Conservation (phyloP, 2,888 invertebrate species). For the Halocaridina rubra region DNA sequence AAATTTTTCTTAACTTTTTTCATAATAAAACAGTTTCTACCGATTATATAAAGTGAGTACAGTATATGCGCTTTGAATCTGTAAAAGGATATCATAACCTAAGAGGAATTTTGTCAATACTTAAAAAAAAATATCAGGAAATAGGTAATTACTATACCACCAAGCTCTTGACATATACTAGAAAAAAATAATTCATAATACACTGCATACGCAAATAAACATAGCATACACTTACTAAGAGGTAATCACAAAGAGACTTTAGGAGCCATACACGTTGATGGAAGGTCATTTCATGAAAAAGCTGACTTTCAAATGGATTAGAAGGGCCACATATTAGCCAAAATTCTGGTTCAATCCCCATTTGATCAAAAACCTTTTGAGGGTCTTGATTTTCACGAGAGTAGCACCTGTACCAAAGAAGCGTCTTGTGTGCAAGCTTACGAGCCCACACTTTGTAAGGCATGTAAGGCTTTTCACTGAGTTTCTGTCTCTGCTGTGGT, state of each 20-base stretch:
- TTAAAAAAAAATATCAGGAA: not conserved
- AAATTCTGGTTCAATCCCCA: slow-evolving; percentile 73
- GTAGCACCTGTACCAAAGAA: slow-evolving; percentile 72
- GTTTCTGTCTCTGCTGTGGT: slow-evolving; percentile 67
- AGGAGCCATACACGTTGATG: slow-evolving; percentile 73
- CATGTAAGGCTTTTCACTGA: slow-evolving; percentile 72
- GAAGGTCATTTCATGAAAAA: slow-evolving; percentile 72
- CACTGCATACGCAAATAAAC: not conserved
- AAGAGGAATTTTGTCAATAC: too few relatives aligned
- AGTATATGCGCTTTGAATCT: too few relatives aligned
- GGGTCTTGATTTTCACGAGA: slow-evolving; percentile 68
- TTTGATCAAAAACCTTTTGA: slow-evolving; percentile 69
- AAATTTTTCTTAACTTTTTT: too few relatives aligned
- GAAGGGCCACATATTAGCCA: slow-evolving; percentile 71
- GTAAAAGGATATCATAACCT: too few relatives aligned
- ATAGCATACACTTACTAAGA: slow-evolving; percentile 67
- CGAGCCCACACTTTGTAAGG: slow-evolving; percentile 74
- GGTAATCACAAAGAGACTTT: slow-evolving; percentile 73
- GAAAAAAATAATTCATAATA: not conserved
- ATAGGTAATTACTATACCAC: too few relatives aligned
- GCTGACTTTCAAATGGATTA: slow-evolving; percentile 70
- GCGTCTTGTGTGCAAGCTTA: slow-evolving; percentile 70
- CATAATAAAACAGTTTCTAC: too few relatives aligned
- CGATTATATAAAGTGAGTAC: too few relatives aligned
- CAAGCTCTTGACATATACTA: not conserved